Percentiles rank a stretch among this genome's conserved stretches.
Evolutionary conservation across 2,888 invertebrate genomes (phyloP).

Genomic region (Pyrrhosoma nymphula): DNA sequence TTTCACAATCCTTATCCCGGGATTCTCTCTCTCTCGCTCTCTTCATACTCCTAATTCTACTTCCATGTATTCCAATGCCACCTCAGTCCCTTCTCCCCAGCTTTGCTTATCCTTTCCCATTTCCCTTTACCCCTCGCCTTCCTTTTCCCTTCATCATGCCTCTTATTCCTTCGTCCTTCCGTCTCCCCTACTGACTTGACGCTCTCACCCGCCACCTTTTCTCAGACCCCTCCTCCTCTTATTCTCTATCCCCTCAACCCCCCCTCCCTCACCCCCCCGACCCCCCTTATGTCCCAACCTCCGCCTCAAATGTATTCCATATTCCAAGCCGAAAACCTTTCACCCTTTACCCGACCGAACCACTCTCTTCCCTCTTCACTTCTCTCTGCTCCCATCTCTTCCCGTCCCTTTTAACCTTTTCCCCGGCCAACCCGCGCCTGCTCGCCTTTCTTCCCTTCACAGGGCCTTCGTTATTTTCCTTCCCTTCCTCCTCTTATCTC

Average conservation of each 20-base stretch:
- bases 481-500: neutral
- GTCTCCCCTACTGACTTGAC: neutral
- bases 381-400: neutral
- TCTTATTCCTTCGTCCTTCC: neutral
- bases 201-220: neutral
- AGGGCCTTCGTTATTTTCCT: slow-evolving; percentile 30
- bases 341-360: slow-evolving; percentile 29
- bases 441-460: neutral
- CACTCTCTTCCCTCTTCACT: neutral
- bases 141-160: neutral
- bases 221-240: neutral
- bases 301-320: slow-evolving; percentile 60
- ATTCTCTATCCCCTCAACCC: neutral
- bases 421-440: neutral
- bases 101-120: neutral
- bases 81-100: neutral
- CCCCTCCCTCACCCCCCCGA: neutral
- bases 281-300: slow-evolving; percentile 1
- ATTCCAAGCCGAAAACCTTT: slow-evolving; percentile 64
- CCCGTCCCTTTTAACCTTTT: neutral
- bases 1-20: neutral
- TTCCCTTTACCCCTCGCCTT: neutral
- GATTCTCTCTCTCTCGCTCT: neutral
- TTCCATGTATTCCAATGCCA: neutral
- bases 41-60: neutral